A percentile compares a stretch with the other conserved stretches of the same genome.
Evolutionary conservation across 2,113 vertebrate species (phyloP).

Genomic region (Cochlearius cochlearius): DNA sequence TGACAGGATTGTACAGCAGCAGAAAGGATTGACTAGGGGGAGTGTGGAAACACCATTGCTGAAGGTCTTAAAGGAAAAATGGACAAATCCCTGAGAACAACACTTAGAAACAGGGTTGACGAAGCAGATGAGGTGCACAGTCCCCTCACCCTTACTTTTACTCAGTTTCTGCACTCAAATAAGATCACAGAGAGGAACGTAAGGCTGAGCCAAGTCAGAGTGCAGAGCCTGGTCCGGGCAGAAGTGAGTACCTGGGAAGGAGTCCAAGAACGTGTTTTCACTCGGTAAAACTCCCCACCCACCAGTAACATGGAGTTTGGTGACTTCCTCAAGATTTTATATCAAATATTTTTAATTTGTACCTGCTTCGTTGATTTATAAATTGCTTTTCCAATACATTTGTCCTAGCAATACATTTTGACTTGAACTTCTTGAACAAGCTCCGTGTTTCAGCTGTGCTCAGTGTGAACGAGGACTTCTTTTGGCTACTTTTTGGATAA

Average conservation of each 20-base stretch:
- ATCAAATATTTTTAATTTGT: neutral
- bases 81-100: neutral
- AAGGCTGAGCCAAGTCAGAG: neutral
- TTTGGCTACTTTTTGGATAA: neutral
- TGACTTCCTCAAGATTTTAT: neutral
- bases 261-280: neutral
- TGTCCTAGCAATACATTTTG: neutral
- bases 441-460: fast-evolving
- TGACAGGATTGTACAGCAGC: neutral
- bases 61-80: neutral
- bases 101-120: neutral
- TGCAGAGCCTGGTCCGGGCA: neutral
- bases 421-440: neutral
- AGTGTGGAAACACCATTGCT: neutral
- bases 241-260: neutral
- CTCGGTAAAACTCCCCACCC: neutral
- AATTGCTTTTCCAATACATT: neutral
- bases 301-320: neutral
- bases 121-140: neutral
- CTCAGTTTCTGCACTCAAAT: neutral
- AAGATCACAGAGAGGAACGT: neutral
- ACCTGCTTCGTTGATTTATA: neutral
- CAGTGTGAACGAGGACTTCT: neutral
- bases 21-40: neutral
- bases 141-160: neutral